These are phyloP conservation scores for Azemiops feae DNA, from an alignment of 2,113 vertebrate genomes.

Conservation along the genomic window DNA sequence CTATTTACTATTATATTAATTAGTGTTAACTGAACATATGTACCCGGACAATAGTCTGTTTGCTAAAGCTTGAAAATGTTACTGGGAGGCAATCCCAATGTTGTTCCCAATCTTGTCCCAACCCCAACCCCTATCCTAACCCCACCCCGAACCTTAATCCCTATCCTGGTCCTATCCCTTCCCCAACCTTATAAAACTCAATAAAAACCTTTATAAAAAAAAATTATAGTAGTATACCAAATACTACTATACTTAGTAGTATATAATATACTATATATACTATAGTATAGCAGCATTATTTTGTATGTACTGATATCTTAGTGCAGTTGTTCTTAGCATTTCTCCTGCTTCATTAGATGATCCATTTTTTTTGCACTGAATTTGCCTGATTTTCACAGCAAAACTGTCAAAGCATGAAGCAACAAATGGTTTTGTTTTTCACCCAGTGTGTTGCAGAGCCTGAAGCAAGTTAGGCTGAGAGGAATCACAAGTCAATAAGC, in stretches of 20 bases:
- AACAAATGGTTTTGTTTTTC: background rate
- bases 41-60: too few species aligned
- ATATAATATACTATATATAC: background rate
- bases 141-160: too few species aligned
- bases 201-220: too few species aligned
- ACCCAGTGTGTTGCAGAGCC: background rate
- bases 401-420: background rate
- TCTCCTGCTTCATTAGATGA: background rate
- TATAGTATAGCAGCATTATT: background rate
- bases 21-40: too few species aligned
- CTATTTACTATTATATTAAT: too few species aligned
- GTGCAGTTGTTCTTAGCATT: background rate
- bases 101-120: too few species aligned
- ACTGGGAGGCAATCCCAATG: too few species aligned
- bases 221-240: background rate
- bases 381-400: background rate
- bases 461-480: background rate
- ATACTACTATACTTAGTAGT: background rate
- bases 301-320: background rate
- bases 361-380: background rate
- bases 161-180: too few species aligned
- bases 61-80: too few species aligned
- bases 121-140: too few species aligned
- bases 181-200: too few species aligned
- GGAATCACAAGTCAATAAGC: background rate